A percentile compares a stretch with the other conserved stretches of the same genome.
Conservation (phyloP, 2,797 vertebrate species). For the Labeo calbasu region DNA sequence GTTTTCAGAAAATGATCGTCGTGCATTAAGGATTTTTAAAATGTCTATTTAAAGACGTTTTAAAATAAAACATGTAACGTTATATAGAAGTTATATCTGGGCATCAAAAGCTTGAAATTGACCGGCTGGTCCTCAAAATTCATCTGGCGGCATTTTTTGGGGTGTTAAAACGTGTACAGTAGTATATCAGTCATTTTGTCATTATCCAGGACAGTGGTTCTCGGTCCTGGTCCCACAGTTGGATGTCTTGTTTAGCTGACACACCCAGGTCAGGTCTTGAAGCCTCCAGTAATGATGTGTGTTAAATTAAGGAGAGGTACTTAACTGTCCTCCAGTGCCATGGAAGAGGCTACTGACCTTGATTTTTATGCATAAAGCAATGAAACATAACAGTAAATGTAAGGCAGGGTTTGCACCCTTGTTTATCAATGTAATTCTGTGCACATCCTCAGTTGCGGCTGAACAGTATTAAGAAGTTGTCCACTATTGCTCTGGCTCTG, state of each 20-base stretch:
- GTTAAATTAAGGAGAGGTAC: background rate
- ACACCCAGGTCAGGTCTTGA: constrained; percentile 7
- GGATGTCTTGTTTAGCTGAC: background rate
- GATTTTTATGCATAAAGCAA: background rate
- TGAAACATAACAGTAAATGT: background rate
- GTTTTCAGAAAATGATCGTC: background rate
- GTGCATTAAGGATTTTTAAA: background rate
- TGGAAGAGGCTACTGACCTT: background rate
- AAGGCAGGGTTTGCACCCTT: background rate
- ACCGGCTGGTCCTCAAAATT: background rate
- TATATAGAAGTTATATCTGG: background rate
- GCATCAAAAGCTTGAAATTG: background rate
- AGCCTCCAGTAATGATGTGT: background rate
- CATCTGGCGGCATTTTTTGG: background rate
- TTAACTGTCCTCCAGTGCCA: background rate
- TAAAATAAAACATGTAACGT: background rate
- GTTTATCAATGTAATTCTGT: background rate
- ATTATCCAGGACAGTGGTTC: background rate
- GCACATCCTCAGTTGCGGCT: constrained; percentile 76
- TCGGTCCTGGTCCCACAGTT: background rate
- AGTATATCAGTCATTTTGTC: background rate
- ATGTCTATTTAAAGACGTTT: background rate
- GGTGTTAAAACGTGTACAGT: background rate
- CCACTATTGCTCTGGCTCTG: constrained; percentile 86
- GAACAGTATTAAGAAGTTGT: constrained; percentile 89